A percentile compares a stretch with the other conserved stretches of the same genome.
These are phyloP conservation scores for Phaenicophaeus curvirostris DNA, from an alignment of 2,797 vertebrate species.

Conservation along the genomic window DNA sequence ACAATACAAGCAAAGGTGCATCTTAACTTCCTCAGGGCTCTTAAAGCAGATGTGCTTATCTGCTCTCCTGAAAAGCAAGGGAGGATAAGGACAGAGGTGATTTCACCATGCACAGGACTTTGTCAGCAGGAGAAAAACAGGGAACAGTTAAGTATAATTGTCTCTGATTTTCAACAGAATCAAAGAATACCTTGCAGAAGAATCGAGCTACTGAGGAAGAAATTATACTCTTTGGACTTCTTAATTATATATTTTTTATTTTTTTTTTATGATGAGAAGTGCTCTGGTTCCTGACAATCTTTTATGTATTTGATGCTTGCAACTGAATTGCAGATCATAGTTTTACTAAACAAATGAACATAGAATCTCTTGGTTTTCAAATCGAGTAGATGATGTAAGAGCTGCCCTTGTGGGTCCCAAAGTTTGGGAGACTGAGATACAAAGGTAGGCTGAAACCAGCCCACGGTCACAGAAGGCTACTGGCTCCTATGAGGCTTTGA, in stretches of 20 bases:
- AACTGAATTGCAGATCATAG: neutral
- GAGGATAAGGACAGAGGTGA: neutral
- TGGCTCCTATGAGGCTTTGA: neutral
- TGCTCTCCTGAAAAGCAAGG: neutral
- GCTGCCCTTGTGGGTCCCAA: neutral
- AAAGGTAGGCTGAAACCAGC: neutral
- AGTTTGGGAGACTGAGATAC: neutral
- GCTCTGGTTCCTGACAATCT: neutral
- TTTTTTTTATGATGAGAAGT: neutral
- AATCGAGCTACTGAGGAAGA: neutral
- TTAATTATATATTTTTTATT: neutral
- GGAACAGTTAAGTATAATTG: neutral
- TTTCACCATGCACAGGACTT: neutral
- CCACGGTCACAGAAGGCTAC: accelerated
- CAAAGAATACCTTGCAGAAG: neutral
- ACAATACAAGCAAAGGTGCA: neutral
- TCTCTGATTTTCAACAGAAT: neutral
- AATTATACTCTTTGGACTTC: neutral
- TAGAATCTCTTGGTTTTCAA: neutral
- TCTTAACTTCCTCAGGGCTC: neutral
- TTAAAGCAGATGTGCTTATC: neutral
- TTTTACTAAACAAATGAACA: neutral
- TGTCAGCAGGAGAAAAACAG: neutral
- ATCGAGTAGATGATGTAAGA: neutral
- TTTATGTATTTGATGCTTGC: neutral